Conservation (phyloP, 2,113 vertebrate species). For the Erythrolamprus reginae region DNA sequence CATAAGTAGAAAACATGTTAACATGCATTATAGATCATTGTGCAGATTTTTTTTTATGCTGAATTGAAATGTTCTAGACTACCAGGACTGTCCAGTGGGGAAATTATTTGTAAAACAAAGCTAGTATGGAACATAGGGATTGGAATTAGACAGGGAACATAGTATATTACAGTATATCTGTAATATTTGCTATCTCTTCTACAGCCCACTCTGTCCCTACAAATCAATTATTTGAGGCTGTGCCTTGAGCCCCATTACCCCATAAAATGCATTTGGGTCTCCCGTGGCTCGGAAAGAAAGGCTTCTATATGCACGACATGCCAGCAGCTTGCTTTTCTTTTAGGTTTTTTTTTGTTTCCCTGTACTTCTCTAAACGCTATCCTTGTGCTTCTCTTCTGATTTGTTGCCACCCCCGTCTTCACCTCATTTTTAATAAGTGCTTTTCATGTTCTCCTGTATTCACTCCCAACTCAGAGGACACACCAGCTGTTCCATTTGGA, state of each 20-base stretch:
- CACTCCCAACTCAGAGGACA: conserved; percentile 29
- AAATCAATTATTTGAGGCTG: not conserved
- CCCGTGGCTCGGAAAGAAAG: not conserved
- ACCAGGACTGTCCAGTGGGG: not conserved
- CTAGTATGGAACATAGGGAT: not conserved
- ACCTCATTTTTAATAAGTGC: conserved; percentile 33
- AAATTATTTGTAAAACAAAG: too few species aligned
- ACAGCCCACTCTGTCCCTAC: not conserved
- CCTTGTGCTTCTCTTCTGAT: conserved; percentile 24
- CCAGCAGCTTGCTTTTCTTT: not conserved
- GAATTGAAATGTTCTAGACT: not conserved
- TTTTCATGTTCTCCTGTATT: conserved; percentile 19
- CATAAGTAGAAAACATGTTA: not conserved
- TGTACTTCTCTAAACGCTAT: conserved; percentile 17
- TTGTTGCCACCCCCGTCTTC: conserved; percentile 21
- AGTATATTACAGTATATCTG: not conserved
- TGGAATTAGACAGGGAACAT: not conserved
- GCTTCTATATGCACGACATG: not conserved
- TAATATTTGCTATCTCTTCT: not conserved
- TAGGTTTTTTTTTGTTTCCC: not conserved
- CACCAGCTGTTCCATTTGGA: conserved; percentile 41
- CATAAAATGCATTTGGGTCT: not conserved
- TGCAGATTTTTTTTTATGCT: not conserved
- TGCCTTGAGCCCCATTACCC: not conserved
- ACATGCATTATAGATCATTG: not conserved